Conservation (phyloP, 2,113 vertebrate species). For the Egretta garzetta region DNA sequence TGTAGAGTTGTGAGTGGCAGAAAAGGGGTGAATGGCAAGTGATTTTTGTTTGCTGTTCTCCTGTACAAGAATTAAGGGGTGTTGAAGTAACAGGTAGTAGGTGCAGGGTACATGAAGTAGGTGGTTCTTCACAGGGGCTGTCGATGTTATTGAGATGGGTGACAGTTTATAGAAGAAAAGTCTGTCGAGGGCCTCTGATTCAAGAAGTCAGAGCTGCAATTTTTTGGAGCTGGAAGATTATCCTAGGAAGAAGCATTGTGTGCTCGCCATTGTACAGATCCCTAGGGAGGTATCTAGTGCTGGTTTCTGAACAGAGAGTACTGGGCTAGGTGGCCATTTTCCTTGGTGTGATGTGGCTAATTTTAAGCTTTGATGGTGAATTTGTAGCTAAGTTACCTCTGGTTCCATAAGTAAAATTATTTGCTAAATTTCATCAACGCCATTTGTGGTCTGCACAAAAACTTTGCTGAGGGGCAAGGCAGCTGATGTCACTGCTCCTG, state of each 20-base stretch:
- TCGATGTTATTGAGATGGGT: neutral
- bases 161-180: neutral
- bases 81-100: neutral
- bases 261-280: neutral
- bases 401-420: neutral
- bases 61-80: neutral
- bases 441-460: neutral
- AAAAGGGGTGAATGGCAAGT: neutral
- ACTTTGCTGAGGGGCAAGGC: neutral
- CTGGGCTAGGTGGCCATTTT: neutral
- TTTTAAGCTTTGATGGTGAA: neutral
- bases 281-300: neutral
- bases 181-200: neutral
- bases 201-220: neutral
- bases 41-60: neutral
- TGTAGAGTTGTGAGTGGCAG: neutral
- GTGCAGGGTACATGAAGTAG: fast-evolving
- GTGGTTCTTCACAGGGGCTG: neutral
- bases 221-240: neutral
- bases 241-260: neutral
- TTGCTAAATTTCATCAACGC: neutral
- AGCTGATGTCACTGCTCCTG: neutral
- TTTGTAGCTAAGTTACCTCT: neutral
- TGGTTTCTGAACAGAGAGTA: neutral
- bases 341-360: neutral